Percentiles rank a stretch among this genome's conserved stretches.
Evolutionary conservation across 1,140 invertebrate species (phyloP).

Genomic region (Scaptodrosophila lebanonensis): DNA sequence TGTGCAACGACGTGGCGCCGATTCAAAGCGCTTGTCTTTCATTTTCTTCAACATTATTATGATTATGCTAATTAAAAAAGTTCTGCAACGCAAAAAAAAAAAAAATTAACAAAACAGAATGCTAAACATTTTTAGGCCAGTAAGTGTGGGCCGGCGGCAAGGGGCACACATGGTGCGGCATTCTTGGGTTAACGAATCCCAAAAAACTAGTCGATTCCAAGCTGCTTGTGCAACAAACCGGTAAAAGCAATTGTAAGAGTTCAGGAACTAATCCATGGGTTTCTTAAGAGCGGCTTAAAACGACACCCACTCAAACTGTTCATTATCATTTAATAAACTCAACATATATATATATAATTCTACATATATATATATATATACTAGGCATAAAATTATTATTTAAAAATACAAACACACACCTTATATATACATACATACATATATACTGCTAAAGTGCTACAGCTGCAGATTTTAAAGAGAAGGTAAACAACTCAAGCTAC

Average conservation of each 20-base stretch:
- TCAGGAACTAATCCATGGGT: slow-evolving; percentile 33
- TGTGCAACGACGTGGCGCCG: slow-evolving; percentile 22
- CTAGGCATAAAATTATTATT: slow-evolving; percentile 61
- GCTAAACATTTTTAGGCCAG: slow-evolving; percentile 7
- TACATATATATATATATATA: slow-evolving; percentile 53
- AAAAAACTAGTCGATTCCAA: too few relatives aligned
- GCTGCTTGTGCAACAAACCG: slow-evolving; percentile 3
- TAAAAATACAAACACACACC: slow-evolving; percentile 50
- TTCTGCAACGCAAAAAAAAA: slow-evolving; percentile 24
- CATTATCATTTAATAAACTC: slow-evolving; percentile 54
- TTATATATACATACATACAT: slow-evolving; percentile 2
- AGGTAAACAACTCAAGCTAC: slow-evolving; percentile 4
- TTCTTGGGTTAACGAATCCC: too few relatives aligned
- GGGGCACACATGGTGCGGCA: too few relatives aligned
- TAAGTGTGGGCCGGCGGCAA: slow-evolving; percentile 9
- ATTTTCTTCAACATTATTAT: slow-evolving; percentile 46
- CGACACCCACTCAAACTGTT: slow-evolving; percentile 39
- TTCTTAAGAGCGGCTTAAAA: slow-evolving; percentile 27
- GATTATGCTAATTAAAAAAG: slow-evolving; percentile 46
- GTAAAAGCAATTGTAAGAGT: slow-evolving; percentile 38
- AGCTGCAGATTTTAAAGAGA: slow-evolving; percentile 20
- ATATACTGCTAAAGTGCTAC: slow-evolving; percentile 7
- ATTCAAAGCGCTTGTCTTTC: slow-evolving; percentile 23
- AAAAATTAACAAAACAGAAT: slow-evolving; percentile 19
- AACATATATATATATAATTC: slow-evolving; percentile 47